These are phyloP conservation scores for Ictalurus punctatus DNA, from an alignment of 2,113 vertebrate genomes.

Conservation along the genomic window DNA sequence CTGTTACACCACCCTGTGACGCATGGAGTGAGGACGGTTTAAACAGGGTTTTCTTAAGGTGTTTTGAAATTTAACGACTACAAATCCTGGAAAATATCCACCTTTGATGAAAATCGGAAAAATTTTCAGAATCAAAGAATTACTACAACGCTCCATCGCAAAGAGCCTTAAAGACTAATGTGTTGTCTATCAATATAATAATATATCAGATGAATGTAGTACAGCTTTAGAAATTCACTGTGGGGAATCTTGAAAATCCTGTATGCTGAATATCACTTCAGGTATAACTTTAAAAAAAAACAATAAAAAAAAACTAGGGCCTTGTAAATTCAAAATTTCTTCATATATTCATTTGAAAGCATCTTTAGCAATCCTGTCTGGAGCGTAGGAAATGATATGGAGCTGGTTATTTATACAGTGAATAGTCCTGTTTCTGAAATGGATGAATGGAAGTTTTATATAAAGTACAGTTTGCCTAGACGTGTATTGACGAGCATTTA, in stretches of 20 bases:
- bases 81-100: not conserved
- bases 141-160: not conserved
- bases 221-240: not conserved
- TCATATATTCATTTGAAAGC: too few species aligned
- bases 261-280: not conserved
- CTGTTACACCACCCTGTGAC: not conserved
- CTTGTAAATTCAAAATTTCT: too few species aligned
- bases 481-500: not conserved
- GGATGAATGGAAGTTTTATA: not conserved
- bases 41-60: not conserved
- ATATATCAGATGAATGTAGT: not conserved
- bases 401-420: not conserved
- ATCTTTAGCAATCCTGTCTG: too few species aligned
- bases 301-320: too few species aligned
- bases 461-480: not conserved
- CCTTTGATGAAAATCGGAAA: not conserved
- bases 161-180: not conserved
- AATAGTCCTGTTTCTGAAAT: not conserved
- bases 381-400: not conserved
- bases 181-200: not conserved
- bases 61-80: not conserved
- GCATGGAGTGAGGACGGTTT: not conserved
- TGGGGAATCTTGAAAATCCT: not conserved
- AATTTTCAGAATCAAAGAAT: not conserved
- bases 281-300: not conserved